These are phyloP conservation scores for Aradophagus sp. DNA, from an alignment of 1,140 invertebrate species.

Conservation along the genomic window DNA sequence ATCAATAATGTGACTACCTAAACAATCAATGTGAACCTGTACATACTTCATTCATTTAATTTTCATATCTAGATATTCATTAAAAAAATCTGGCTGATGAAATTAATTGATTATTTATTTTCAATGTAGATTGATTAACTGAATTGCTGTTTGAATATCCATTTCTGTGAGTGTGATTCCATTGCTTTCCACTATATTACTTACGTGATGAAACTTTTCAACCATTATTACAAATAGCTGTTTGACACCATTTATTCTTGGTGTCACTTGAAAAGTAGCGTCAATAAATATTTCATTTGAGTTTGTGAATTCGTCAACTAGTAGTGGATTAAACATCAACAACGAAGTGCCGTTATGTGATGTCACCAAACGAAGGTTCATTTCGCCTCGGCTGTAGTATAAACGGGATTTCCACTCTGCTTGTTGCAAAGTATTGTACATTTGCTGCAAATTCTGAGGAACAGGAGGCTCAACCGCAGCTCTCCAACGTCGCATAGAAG, in stretches of 20 bases:
- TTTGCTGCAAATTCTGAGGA: conserved; percentile 1
- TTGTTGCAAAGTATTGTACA: neutral
- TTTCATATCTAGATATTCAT: too few species aligned
- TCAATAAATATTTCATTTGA: conserved; percentile 10
- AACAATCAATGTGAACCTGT: too few species aligned
- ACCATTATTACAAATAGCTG: conserved; percentile 26
- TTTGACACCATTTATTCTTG: conserved; percentile 5
- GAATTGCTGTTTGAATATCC: too few species aligned
- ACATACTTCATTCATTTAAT: too few species aligned
- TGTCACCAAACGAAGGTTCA: neutral
- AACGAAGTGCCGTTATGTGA: neutral
- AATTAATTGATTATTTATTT: too few species aligned
- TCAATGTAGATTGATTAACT: too few species aligned
- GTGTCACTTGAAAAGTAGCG: conserved; percentile 8
- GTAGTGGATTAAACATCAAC: conserved; percentile 1
- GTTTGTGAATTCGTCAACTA: neutral
- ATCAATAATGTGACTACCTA: too few species aligned
- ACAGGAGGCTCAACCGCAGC: neutral
- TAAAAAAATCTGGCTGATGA: too few species aligned
- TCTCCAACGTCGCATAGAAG: conserved; percentile 5
- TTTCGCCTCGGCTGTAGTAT: neutral
- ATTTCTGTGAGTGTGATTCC: too few species aligned
- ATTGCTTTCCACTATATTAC: too few species aligned
- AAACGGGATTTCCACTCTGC: neutral
- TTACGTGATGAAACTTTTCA: conserved; percentile 16